phyloP scores from a whole-genome alignment of 2,797 vertebrate genomes.

The Lemur catta region DNA sequence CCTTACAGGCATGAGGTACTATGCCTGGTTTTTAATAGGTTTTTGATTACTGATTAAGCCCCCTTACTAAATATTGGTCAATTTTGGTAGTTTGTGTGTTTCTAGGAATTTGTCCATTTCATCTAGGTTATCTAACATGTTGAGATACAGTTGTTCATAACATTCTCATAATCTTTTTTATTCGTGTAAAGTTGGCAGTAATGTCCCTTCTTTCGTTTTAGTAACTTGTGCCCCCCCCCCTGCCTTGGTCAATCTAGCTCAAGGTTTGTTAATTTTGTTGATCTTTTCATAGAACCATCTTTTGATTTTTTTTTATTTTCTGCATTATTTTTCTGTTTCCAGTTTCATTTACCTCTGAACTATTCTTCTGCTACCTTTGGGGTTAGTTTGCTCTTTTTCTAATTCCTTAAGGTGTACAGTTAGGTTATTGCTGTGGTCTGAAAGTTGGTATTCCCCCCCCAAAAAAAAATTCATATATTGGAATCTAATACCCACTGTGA shows the following conservation, averaged over 20 bases:
- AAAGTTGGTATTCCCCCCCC: neutral
- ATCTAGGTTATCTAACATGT: too few species aligned
- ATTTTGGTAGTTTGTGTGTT: neutral
- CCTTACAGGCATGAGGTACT: too few species aligned
- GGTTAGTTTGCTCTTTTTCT: neutral
- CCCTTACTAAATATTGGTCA: neutral
- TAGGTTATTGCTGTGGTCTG: neutral
- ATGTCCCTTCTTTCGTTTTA: neutral
- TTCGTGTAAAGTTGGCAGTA: neutral
- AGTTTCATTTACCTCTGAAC: neutral
- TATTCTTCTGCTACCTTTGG: neutral
- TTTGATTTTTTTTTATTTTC: neutral
- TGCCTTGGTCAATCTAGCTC: neutral
- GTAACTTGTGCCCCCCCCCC: neutral
- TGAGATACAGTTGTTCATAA: neutral
- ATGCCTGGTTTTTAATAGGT: too few species aligned
- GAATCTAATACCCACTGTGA: neutral
- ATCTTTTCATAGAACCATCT: neutral
- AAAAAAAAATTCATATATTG: neutral
- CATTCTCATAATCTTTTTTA: neutral
- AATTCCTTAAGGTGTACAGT: neutral
- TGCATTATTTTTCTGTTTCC: neutral
- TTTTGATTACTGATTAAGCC: neutral
- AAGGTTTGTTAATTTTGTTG: neutral
- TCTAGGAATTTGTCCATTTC: too few species aligned